phyloP scores from a whole-genome alignment of 2,113 vertebrate genomes.

The Odontesthes bonariensis region DNA sequence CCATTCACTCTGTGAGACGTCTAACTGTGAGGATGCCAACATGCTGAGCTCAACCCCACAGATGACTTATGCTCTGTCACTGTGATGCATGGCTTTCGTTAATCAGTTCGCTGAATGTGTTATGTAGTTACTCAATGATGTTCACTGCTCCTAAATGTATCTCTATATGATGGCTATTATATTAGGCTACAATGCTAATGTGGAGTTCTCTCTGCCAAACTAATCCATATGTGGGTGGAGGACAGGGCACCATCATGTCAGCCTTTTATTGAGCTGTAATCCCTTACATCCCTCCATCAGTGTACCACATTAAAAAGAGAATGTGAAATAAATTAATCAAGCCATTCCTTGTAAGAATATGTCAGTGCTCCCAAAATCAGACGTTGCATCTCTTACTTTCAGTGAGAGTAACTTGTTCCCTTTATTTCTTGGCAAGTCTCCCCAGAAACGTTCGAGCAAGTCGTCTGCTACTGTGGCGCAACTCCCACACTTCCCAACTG shows the following conservation, averaged over 20 bases:
- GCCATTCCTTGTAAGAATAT: slow-evolving; percentile 20
- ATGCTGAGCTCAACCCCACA: slow-evolving; percentile 57
- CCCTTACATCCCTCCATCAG: slow-evolving; percentile 41
- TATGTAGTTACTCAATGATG: slow-evolving; percentile 66
- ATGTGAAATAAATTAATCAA: slow-evolving; percentile 47
- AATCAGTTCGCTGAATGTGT: slow-evolving; percentile 62
- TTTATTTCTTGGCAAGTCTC: slow-evolving; percentile 33
- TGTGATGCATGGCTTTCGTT: slow-evolving; percentile 74
- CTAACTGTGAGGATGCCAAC: slow-evolving; percentile 32
- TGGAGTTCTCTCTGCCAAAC: slow-evolving; percentile 37
- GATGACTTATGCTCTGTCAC: slow-evolving; percentile 68
- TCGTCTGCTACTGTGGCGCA: slow-evolving; percentile 4
- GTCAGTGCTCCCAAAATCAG: slow-evolving; percentile 19
- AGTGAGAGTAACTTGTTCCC: slow-evolving; percentile 25
- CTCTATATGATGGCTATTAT: slow-evolving; percentile 67
- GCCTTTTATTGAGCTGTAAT: slow-evolving; percentile 66
- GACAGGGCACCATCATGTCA: slow-evolving; percentile 50
- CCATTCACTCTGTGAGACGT: slow-evolving; percentile 28
- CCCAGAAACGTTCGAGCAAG: slow-evolving; percentile 25
- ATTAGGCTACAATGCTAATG: slow-evolving; percentile 59
- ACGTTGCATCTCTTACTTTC: slow-evolving; percentile 1
- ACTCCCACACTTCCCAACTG: slow-evolving; percentile 27
- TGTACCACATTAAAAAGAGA: slow-evolving; percentile 46
- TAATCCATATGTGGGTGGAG: slow-evolving; percentile 63
- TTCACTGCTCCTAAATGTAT: slow-evolving; percentile 74